These are phyloP conservation scores for Sinohyriopsis cumingii DNA, from an alignment of 2,888 invertebrate species.

Conservation along the genomic window DNA sequence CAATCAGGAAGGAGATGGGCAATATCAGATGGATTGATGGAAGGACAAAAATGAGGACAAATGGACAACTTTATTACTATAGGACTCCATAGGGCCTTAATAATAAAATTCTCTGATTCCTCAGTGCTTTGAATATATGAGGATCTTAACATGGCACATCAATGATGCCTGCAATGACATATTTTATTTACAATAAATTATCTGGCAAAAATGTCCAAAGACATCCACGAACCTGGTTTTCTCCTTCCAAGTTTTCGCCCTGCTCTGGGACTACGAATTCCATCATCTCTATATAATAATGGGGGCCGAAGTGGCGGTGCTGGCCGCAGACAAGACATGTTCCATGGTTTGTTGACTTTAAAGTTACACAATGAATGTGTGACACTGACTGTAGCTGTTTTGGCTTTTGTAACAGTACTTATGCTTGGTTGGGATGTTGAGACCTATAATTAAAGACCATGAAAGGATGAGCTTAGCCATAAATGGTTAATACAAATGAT, in stretches of 20 bases:
- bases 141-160: not conserved
- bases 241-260: slow-evolving; percentile 55
- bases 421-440: slow-evolving; percentile 65
- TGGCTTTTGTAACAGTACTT: slow-evolving; percentile 60
- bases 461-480: not conserved
- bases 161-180: not conserved
- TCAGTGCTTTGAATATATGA: not conserved
- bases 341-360: slow-evolving; percentile 68
- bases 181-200: not conserved
- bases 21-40: too few species aligned
- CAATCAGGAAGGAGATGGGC: too few species aligned
- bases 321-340: slow-evolving; percentile 87
- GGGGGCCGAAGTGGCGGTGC: slow-evolving; percentile 88
- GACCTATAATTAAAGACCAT: slow-evolving; percentile 43
- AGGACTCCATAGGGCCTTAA: too few species aligned
- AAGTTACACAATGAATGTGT: slow-evolving; percentile 46
- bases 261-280: slow-evolving; percentile 62
- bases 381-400: slow-evolving; percentile 63
- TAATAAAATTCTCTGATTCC: too few species aligned
- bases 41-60: too few species aligned
- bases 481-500: not conserved
- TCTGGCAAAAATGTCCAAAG: not conserved
- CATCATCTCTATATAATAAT: slow-evolving; percentile 72
- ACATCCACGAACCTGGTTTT: slow-evolving; percentile 55
- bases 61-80: too few species aligned